Evolutionary conservation across 2,113 vertebrate species (phyloP).

Genomic region (Heloderma charlesbogerti): DNA sequence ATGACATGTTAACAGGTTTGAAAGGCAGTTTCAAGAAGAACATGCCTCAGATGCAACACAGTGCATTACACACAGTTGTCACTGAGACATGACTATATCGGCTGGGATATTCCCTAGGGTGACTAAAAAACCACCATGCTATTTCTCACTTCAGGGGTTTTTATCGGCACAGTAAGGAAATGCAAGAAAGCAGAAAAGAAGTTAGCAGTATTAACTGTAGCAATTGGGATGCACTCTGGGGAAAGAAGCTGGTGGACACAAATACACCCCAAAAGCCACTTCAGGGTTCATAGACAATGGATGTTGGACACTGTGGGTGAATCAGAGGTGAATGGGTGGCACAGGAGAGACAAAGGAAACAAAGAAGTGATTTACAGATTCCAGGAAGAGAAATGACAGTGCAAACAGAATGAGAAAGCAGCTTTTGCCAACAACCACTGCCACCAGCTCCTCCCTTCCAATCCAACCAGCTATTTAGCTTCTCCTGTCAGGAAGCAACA

Average conservation of each 20-base stretch:
- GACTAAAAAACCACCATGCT: background rate
- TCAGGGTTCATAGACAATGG: background rate
- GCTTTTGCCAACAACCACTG: background rate
- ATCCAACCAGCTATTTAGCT: background rate
- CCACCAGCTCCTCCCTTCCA: background rate
- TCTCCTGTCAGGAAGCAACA: background rate
- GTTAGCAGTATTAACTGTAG: background rate
- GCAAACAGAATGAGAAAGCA: background rate
- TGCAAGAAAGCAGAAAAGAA: background rate
- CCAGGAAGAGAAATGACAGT: background rate
- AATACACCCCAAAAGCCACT: no score
- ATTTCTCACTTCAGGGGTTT: background rate
- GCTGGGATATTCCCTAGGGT: background rate
- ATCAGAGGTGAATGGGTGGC: background rate
- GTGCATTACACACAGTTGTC: background rate
- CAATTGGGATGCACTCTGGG: background rate
- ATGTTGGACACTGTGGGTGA: background rate
- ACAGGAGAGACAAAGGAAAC: background rate
- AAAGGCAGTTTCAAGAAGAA: background rate
- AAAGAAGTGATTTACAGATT: background rate
- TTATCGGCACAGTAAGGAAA: background rate
- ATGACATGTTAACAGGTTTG: background rate
- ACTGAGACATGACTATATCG: background rate
- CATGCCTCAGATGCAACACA: no score
- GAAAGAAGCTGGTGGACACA: background rate